phyloP scores from a whole-genome alignment of 92 coral and sea anemone species.

The Porites lobata region DNA sequence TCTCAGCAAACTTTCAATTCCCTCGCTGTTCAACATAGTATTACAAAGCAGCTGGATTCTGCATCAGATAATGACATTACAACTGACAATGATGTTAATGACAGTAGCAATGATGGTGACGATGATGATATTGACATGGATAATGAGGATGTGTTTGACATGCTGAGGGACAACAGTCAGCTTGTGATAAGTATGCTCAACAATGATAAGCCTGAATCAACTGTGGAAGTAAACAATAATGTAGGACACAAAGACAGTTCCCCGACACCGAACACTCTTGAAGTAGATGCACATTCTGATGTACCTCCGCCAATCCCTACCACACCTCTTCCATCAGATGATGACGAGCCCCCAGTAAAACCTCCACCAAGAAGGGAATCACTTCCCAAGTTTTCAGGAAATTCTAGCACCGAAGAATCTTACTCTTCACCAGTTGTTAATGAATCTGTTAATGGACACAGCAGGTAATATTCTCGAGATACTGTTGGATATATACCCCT shows the following conservation, averaged over 20 bases:
- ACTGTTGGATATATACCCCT: no score
- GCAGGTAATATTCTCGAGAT: conserved; percentile 42
- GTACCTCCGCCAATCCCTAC: conserved; percentile 96
- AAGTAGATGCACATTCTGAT: conserved; percentile 57
- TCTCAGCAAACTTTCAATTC: not conserved
- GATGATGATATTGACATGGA: conserved; percentile 53
- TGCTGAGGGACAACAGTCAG: conserved; percentile 91
- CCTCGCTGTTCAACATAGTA: conserved; percentile 3
- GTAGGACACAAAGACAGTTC: not conserved
- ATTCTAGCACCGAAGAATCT: not conserved
- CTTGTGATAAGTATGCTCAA: conserved; percentile 67
- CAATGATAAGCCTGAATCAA: conserved; percentile 10
- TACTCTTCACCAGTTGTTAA: conserved; percentile 41
- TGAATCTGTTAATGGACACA: conserved; percentile 46
- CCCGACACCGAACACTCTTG: conserved; percentile 27
- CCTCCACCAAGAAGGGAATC: conserved; percentile 76
- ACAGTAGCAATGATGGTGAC: conserved; percentile 34
- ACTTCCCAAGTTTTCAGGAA: conserved; percentile 45
- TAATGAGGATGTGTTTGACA: conserved; percentile 86
- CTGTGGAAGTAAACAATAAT: not conserved
- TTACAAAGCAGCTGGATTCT: not conserved
- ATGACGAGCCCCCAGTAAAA: conserved; percentile 71
- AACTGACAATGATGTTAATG: not conserved
- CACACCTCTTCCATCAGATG: conserved; percentile 96
- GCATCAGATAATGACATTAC: conserved; percentile 5